Base-by-base conservation (phyloP, 2,797 vertebrate genomes). In the Rhinatrema bivittatum region DNA sequence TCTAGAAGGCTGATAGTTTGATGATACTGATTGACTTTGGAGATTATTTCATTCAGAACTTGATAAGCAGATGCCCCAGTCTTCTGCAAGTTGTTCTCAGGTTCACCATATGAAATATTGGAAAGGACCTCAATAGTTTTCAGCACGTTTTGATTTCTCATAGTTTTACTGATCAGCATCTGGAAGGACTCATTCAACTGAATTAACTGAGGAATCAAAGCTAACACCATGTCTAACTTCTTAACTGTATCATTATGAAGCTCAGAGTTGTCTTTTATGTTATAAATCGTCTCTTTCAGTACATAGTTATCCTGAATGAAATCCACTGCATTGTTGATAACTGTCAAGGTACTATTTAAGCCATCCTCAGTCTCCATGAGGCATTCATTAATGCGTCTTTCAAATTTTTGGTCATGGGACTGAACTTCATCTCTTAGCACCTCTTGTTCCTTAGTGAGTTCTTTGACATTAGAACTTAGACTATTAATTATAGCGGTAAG, bases 261-360 rank as follows among this genome's bases (percentile, higher is more conserved):
- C 12, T 60, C 36, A 7, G 38, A 53, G 28, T 65, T 46, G 25
- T 65, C 63, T 41, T 57, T 51, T 8, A 63, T 23, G 19, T 30
- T 20, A 34, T 0, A 23, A 9, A 79, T 34, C 0, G 2, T 29
- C 27, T 68, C 65, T 53, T 78, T 81, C 15, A 52, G 41, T 12
- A 72, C 50, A 4, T 73, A 87, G 35, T 81, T 82, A 49, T 88
- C 80, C 25, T 60, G 74, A 47, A 86, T 65, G 29, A 68, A 79
- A 62, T 88, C 82, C 2, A 87, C 49, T 42, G 74, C 84, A 7
- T 44, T 65, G 30, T 87, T 88, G 32, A 88, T 39, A 41, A 85
- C 44, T 14, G 30, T 60, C 74, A 84, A 74, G 16, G 85, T 87
- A 47, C 82, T 81, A 42, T 86, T 87, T 37, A 88, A 50, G 6